These are phyloP conservation scores for Cyanoderma ruficeps DNA, from an alignment of 2,113 vertebrate genomes.

Conservation along the genomic window DNA sequence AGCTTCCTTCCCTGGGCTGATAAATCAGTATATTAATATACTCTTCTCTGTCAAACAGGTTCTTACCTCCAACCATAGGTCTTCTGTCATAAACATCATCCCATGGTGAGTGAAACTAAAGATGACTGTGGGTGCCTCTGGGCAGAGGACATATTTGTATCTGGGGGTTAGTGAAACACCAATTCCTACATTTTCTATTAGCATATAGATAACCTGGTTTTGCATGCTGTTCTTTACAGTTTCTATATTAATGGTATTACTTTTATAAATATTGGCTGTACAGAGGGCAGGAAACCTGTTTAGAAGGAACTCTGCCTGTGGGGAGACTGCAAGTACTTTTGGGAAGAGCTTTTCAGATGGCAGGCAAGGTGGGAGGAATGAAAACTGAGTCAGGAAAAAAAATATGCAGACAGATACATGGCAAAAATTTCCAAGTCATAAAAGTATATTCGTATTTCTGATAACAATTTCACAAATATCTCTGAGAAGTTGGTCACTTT, in stretches of 20 bases:
- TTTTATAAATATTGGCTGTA: neutral
- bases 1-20: neutral
- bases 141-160: neutral
- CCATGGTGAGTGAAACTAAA: neutral
- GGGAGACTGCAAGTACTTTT: neutral
- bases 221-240: neutral
- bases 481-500: neutral
- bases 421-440: neutral
- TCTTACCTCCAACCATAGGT: neutral
- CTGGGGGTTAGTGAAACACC: neutral
- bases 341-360: neutral
- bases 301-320: neutral
- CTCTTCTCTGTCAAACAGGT: neutral
- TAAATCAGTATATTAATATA: neutral
- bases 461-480: neutral
- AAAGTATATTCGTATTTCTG: neutral
- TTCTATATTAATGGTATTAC: neutral
- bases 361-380: neutral
- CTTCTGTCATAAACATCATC: neutral
- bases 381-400: neutral
- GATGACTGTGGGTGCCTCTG: neutral
- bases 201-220: neutral
- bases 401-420: neutral
- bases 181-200: neutral
- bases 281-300: neutral